Evolutionary conservation across 2,113 vertebrate species (phyloP), one percentile per base, ranked within the genome.

Genomic region (Bufo bufo): DNA sequence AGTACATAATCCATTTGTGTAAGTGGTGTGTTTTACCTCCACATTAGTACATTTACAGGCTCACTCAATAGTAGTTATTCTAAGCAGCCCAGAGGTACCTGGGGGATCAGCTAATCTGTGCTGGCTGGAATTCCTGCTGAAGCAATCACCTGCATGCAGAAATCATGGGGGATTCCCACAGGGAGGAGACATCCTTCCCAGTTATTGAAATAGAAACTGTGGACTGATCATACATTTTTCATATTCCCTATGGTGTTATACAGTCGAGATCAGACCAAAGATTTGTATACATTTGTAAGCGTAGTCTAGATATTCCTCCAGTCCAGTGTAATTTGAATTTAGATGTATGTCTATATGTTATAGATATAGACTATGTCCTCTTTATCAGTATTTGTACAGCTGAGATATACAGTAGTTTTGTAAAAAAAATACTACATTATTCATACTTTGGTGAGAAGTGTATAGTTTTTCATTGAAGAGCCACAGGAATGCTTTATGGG

Each of bases 131-230:
- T 56, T 85, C 69, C 69, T 85, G 69, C 69, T 58, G 52, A 77
- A 77, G 58, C 84, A 85, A 85, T 85, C 77, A 85, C 54, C 58
- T 85, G 52, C 54, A n/a, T 63, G 23, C 6, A 77, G 84, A 77
- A 85, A 85, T 61, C 45, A 75, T 85, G 52, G 11, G 56, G 74
- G 71, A 77, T 65, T 77, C 84, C 84, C 58, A 77, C 45, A 45
- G 56, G 84, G 69, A 59, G 54, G 43, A 77, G 33, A 65, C 52
- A 77, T 85, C 33, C 23, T 33, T 33, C 20, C n/a, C 3, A 20
- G 83, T 85, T 85, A 58, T 75, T 74, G 54, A 85, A 77, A 75
- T 63, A 85, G 84, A 77, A 85, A 77, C 47, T 87, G 61, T 80
- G 77, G 47, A 50, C 85, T 85, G 78, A 80, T 72, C 52, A 33